A percentile compares a stretch with the other conserved stretches of the same genome.
Evolutionary conservation across 2,113 vertebrate genomes (phyloP).

Genomic region (Pangasianodon hypophthalmus): DNA sequence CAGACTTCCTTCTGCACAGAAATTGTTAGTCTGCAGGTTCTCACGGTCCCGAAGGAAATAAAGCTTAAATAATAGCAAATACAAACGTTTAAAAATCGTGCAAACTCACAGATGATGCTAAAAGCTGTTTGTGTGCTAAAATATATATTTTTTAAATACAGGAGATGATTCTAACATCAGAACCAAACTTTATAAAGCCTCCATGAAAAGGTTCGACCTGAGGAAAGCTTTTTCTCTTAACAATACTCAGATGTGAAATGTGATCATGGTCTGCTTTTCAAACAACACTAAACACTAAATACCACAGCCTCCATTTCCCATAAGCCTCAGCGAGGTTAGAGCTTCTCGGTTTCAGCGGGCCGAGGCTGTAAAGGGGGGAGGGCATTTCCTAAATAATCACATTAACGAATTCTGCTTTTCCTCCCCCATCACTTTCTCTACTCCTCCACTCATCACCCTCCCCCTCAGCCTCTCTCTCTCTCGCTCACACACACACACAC

Average conservation of each 20-base stretch:
- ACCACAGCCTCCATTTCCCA: constrained; percentile 23
- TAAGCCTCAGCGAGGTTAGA: constrained; percentile 16
- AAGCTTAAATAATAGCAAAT: not conserved
- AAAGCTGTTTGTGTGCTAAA: not conserved
- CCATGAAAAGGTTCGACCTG: not conserved
- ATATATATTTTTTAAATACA: not conserved
- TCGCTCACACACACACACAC: constrained; percentile 13
- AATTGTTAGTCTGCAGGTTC: not conserved
- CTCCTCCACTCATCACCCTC: constrained; percentile 50
- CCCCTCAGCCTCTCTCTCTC: constrained; percentile 52
- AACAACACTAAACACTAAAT: not conserved
- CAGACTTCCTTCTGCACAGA: not conserved
- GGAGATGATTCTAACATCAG: not conserved
- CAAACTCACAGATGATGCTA: not conserved
- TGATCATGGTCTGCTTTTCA: not conserved
- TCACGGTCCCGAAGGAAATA: not conserved
- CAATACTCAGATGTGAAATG: not conserved
- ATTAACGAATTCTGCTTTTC: constrained; percentile 63
- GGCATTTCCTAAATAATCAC: constrained; percentile 68
- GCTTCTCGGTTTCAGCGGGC: constrained; percentile 11
- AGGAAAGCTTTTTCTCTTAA: not conserved
- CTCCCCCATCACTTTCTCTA: constrained; percentile 58
- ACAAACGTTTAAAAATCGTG: not conserved
- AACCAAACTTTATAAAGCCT: not conserved
- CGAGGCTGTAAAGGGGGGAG: constrained; percentile 58